phyloP scores from a whole-genome alignment of 2,888 invertebrate species.

The Mimas tiliae region DNA sequence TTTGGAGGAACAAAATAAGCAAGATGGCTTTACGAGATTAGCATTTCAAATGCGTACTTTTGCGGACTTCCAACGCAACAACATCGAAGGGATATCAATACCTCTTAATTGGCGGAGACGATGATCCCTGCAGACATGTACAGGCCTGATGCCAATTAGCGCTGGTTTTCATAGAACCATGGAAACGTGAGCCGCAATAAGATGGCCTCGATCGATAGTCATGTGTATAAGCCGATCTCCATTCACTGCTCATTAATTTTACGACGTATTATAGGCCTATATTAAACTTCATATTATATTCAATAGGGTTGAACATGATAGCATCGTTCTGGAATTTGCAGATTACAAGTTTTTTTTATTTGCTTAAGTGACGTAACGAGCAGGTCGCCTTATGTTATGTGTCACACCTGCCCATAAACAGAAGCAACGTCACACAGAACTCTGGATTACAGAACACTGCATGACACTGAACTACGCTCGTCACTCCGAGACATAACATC shows the following conservation, averaged over 20 bases:
- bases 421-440: too few species aligned
- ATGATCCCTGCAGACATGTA: slow-evolving; percentile 37
- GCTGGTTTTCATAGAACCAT: slow-evolving; percentile 28
- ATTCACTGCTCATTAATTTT: not conserved
- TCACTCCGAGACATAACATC: too few species aligned
- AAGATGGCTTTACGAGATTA: slow-evolving; percentile 17
- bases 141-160: slow-evolving; percentile 50
- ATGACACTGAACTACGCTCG: too few species aligned
- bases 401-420: too few species aligned
- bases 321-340: too few species aligned
- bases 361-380: too few species aligned
- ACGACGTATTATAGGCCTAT: too few species aligned
- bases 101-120: slow-evolving; percentile 49
- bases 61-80: slow-evolving; percentile 32
- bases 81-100: slow-evolving; percentile 52
- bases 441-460: too few species aligned
- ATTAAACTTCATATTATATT: too few species aligned
- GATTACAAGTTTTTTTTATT: too few species aligned
- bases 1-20: not conserved
- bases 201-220: slow-evolving; percentile 21
- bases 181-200: slow-evolving; percentile 26
- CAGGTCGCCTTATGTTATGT: too few species aligned
- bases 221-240: not conserved
- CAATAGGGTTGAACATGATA: too few species aligned
- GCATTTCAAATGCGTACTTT: slow-evolving; percentile 4